Base-by-base conservation (phyloP, 2,888 invertebrate species). In the Coenonympha arcania region DNA sequence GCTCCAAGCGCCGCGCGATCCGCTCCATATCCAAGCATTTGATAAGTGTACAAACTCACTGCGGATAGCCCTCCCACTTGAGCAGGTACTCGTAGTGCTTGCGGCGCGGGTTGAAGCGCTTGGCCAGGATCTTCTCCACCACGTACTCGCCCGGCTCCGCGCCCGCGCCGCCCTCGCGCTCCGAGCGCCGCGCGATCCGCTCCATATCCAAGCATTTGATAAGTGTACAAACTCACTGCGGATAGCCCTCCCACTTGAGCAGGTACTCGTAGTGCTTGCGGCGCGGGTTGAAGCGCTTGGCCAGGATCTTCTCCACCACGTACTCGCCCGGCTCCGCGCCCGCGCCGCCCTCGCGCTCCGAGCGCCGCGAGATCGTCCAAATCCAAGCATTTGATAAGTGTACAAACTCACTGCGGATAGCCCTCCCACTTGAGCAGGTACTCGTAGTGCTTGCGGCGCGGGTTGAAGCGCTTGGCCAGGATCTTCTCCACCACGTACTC, bases 381-480 rank as follows among this genome's bases (percentile, higher is more conserved):
- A n/a, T n/a, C n/a, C n/a, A n/a, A n/a, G n/a, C n/a, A n/a, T n/a
- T n/a, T n/a, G n/a, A n/a, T n/a, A n/a, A n/a, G n/a, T n/a, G n/a
- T n/a, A n/a, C n/a, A n/a, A 39, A 88, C 91, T 89, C 62, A 92
- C 90, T 92, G 91, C 19, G 91, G 88, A 63, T 91, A 92, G 40
- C 93, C 92, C 69, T 94, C 93, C 95, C 95, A 95, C 75, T 95
- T 95, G 41, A 95, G 89, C 64, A 94, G 84, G 78, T 94, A 95
- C 77, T 95, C 95, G 59, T 92, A 92, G 64, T 91, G 91, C 70
- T 92, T 92, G 56, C 89, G 88, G 13, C 91, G 87, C 4, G 93
- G 92, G 83, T 94, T 95, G 73, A 92, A 94, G 34, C 95, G 87
- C 76, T 94, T 94, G 20, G 93, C 94, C 40, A 94, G 88, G 55